Evolutionary conservation across 2,888 invertebrate species (phyloP).

Genomic region (Hofmannophila pseudospretella): DNA sequence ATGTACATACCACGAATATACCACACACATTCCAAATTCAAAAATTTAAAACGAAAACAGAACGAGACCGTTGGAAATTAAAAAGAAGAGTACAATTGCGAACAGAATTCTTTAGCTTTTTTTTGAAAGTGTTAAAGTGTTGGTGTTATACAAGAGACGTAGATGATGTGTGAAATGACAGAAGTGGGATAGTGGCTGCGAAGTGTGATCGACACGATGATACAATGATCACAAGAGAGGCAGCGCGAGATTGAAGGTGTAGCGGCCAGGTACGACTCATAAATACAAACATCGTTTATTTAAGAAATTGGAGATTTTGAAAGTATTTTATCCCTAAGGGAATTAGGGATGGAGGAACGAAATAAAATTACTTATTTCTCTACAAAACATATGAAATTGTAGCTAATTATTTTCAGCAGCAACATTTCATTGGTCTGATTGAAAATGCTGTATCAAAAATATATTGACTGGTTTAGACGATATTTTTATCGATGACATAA

Average conservation of each 20-base stretch:
- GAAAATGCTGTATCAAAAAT: too few relatives aligned
- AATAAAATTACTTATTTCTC: too few relatives aligned
- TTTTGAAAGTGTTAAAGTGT: slow-evolving; percentile 31
- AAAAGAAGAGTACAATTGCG: slow-evolving; percentile 10
- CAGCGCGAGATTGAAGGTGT: slow-evolving; percentile 29
- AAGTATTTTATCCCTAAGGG: too few relatives aligned
- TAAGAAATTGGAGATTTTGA: too few relatives aligned
- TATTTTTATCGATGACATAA: too few relatives aligned
- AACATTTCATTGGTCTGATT: too few relatives aligned
- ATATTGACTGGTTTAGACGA: too few relatives aligned
- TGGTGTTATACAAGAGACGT: slow-evolving; percentile 26
- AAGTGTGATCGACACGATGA: slow-evolving; percentile 34
- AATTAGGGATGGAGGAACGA: too few relatives aligned
- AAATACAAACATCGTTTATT: too few relatives aligned
- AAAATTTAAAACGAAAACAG: slow-evolving; percentile 15
- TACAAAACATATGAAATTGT: too few relatives aligned
- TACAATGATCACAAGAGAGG: slow-evolving; percentile 43
- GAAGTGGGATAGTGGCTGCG: slow-evolving; percentile 48
- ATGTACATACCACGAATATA: slow-evolving; percentile 28
- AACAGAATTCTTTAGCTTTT: slow-evolving; percentile 19
- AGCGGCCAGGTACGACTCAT: slow-evolving; percentile 44
- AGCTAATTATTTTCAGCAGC: too few relatives aligned
- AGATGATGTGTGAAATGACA: slow-evolving; percentile 50
- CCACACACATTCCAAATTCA: slow-evolving; percentile 21
- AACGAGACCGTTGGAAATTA: slow-evolving; percentile 14